Evolutionary conservation across 2,797 vertebrate genomes (phyloP).

Genomic region (Coilia nasus): DNA sequence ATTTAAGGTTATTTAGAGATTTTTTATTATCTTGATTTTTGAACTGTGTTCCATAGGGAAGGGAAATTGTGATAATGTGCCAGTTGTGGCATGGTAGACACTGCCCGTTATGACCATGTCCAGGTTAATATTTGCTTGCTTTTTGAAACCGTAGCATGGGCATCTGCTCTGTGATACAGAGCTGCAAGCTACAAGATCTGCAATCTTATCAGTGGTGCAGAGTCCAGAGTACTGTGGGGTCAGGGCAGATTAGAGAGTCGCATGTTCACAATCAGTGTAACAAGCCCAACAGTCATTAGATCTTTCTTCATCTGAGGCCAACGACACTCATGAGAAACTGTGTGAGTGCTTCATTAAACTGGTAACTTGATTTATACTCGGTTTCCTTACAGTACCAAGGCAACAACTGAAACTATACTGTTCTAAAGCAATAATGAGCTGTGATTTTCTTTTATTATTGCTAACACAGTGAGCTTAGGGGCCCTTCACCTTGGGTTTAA

Average conservation of each 20-base stretch:
- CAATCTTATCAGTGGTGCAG: conserved; percentile 80
- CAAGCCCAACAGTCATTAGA: neutral
- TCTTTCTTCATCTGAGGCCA: neutral
- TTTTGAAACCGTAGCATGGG: conserved; percentile 37
- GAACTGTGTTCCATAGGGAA: no score
- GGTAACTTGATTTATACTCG: neutral
- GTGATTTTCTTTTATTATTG: neutral
- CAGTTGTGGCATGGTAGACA: neutral
- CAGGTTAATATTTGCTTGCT: conserved; percentile 43
- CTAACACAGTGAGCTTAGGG: neutral
- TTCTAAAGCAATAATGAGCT: neutral
- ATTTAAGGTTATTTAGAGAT: no score
- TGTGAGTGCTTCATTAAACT: no score
- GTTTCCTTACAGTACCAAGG: neutral
- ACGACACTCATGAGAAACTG: conserved; percentile 12
- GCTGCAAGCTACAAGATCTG: conserved; percentile 47
- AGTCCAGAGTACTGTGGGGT: conserved; percentile 69
- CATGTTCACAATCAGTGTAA: conserved; percentile 43
- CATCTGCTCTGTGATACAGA: conserved; percentile 53
- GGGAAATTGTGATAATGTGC: neutral
- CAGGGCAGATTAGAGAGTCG: conserved; percentile 54
- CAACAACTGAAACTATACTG: neutral
- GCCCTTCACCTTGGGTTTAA: no score
- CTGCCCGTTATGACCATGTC: neutral
- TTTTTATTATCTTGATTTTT: no score